Percentiles rank a stretch among this genome's conserved stretches.
Conservation (phyloP, 2,113 vertebrate genomes). For the Scartelaos histophorus region DNA sequence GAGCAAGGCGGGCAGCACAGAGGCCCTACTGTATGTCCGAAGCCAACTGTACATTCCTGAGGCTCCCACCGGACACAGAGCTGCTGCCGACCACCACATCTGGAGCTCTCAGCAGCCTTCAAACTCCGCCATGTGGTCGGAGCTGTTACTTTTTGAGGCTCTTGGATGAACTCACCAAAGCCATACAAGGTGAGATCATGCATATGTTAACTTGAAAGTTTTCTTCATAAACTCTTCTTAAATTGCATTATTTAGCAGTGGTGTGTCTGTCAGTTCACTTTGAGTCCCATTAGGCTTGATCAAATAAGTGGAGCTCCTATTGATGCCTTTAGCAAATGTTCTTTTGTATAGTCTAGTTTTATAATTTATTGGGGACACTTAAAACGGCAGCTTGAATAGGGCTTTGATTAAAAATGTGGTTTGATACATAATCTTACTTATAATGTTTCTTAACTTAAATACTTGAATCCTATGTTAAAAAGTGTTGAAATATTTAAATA, state of each 20-base stretch:
- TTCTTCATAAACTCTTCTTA: neutral
- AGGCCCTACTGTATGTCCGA: constrained; percentile 59
- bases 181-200: constrained; percentile 31
- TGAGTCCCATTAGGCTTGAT: neutral
- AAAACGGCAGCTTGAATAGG: neutral
- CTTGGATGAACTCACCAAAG: constrained; percentile 31
- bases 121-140: constrained; percentile 16
- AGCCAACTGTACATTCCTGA: constrained; percentile 63
- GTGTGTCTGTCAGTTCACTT: neutral
- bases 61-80: constrained; percentile 51
- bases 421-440: constrained; percentile 10
- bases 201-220: neutral
- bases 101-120: constrained; percentile 40
- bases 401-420: neutral
- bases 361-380: neutral
- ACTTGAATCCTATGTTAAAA: neutral
- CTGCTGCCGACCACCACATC: constrained; percentile 54
- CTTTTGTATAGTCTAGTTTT: constrained; percentile 3
- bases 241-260: constrained; percentile 2
- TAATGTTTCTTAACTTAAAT: constrained; percentile 2
- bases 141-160: neutral
- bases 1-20: constrained; percentile 43
- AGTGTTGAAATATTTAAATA: constrained; percentile 11
- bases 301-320: neutral
- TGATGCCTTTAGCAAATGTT: neutral